Conservation (phyloP, 2,888 invertebrate species). For the Pseudeuparius sepicola region DNA sequence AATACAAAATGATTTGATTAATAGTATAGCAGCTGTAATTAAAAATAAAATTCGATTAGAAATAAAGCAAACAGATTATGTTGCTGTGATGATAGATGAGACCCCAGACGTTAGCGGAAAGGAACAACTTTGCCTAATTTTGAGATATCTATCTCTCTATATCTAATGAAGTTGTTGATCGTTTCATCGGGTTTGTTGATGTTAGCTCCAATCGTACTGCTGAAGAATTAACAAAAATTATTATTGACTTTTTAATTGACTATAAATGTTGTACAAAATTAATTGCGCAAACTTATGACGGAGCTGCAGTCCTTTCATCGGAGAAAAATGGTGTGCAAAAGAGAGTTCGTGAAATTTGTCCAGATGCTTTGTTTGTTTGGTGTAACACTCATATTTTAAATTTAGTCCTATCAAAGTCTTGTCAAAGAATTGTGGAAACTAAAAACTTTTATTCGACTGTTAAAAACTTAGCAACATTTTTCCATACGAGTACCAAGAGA, state of each 20-base stretch:
- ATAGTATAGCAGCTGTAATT: too few relatives aligned
- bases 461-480: slow-evolving; percentile 25
- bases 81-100: slow-evolving; percentile 11
- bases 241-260: too few relatives aligned
- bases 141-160: too few relatives aligned
- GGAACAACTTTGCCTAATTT: slow-evolving; percentile 12
- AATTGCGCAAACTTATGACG: slow-evolving; percentile 30
- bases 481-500: slow-evolving; percentile 24
- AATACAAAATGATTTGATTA: slow-evolving; percentile 13
- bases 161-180: too few relatives aligned
- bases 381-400: slow-evolving; percentile 19
- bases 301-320: slow-evolving; percentile 26
- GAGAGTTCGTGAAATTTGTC: too few relatives aligned
- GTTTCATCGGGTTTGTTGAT: too few relatives aligned
- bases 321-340: too few relatives aligned
- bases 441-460: slow-evolving; percentile 26
- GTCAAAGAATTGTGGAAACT: slow-evolving; percentile 23
- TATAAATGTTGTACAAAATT: slow-evolving; percentile 27
- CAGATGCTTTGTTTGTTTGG: slow-evolving; percentile 17
- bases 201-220: too few relatives aligned
- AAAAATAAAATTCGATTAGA: slow-evolving; percentile 10
- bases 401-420: slow-evolving; percentile 23
- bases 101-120: too few relatives aligned
- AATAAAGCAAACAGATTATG: slow-evolving; percentile 10
- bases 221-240: too few relatives aligned